These are phyloP conservation scores for Candoia aspera DNA, from an alignment of 2,113 vertebrate species.

Conservation along the genomic window DNA sequence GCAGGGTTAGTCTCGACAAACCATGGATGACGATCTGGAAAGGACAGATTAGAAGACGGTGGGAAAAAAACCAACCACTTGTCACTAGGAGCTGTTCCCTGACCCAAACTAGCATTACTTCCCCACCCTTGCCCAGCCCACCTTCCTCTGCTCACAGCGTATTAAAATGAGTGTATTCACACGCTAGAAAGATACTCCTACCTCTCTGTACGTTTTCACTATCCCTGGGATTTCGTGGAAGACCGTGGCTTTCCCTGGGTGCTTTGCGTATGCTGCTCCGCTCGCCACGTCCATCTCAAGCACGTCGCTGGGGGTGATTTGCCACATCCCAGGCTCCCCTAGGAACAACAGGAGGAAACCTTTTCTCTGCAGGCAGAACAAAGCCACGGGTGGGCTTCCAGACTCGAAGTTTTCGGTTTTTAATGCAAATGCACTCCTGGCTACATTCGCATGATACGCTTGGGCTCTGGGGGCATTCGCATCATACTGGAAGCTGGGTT, in stretches of 20 bases:
- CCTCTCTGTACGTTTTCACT: constrained; percentile 73
- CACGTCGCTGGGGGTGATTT: constrained; percentile 49
- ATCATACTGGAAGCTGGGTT: too few relatives aligned
- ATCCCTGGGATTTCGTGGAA: constrained; percentile 71
- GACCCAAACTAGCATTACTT: neutral
- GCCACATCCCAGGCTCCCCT: constrained; percentile 69
- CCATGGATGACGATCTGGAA: constrained; percentile 59
- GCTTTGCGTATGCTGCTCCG: constrained; percentile 68
- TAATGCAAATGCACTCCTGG: neutral
- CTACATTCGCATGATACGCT: too few relatives aligned
- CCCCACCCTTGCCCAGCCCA: too few relatives aligned
- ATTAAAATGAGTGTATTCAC: neutral
- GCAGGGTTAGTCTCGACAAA: constrained; percentile 56
- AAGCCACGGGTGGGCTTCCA: neutral
- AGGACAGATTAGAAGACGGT: neutral
- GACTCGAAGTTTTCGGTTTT: neutral
- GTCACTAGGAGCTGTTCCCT: neutral
- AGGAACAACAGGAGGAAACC: neutral
- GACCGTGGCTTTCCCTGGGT: constrained; percentile 62
- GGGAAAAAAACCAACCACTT: neutral
- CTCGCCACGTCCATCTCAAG: constrained; percentile 65
- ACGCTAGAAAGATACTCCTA: constrained; percentile 23
- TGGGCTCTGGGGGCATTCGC: too few relatives aligned
- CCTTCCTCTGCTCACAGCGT: neutral
- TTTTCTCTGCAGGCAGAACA: neutral